Evolutionary conservation across 23 tunicate genomes (phyloP).

Genomic region (Pegea sp.): DNA sequence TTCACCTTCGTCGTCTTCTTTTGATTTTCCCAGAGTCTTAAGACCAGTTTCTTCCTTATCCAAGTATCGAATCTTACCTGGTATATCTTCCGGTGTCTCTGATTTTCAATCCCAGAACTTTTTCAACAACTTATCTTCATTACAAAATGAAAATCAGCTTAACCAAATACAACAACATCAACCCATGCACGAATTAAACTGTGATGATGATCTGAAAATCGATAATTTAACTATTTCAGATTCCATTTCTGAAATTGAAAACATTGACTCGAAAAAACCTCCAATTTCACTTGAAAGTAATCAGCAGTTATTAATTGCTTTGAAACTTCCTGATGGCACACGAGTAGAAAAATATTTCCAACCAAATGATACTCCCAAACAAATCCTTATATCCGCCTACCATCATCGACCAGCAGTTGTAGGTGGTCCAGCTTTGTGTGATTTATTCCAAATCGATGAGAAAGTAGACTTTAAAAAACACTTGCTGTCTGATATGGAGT

Average conservation of each 20-base stretch:
- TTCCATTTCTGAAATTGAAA: constrained; percentile 11
- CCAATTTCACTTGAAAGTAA: constrained; percentile 7
- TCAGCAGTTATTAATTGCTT: constrained; percentile 33
- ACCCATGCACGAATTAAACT: constrained; percentile 58
- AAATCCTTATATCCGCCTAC: constrained; percentile 23
- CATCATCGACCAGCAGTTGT: constrained; percentile 23
- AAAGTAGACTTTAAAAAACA: constrained; percentile 52
- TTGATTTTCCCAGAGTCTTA: constrained; percentile 31
- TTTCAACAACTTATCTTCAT: too few relatives aligned
- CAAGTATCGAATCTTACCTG: constrained; percentile 38
- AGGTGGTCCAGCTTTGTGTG: constrained; percentile 10
- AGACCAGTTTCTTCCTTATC: constrained; percentile 66
- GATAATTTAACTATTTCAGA: too few relatives aligned
- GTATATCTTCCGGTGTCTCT: constrained; percentile 4
- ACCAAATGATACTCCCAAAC: constrained; percentile 14
- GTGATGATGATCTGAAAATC: too few relatives aligned
- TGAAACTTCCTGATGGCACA: constrained; percentile 73
- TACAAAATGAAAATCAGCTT: constrained; percentile 26
- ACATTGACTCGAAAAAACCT: not conserved
- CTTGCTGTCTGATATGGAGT: constrained; percentile 8
- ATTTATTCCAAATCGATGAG: constrained; percentile 37
- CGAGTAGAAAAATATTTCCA: constrained; percentile 44
- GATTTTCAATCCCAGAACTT: not conserved
- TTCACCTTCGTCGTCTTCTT: too few relatives aligned
- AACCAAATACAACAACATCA: constrained; percentile 59